These are phyloP conservation scores for Machimus atricapillus DNA, from an alignment of 2,888 invertebrate species.

Conservation along the genomic window DNA sequence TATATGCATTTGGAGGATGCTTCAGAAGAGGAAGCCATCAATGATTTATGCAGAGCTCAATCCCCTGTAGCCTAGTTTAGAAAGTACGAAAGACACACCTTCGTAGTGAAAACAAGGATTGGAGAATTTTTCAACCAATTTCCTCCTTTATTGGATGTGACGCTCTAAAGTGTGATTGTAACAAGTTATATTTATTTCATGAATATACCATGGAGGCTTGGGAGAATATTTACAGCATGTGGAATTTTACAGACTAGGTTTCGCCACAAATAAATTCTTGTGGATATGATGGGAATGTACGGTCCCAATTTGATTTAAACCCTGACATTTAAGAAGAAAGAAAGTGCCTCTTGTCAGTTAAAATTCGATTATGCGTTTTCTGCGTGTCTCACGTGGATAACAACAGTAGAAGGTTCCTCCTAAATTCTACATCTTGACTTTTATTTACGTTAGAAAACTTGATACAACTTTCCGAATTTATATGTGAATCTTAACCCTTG, in stretches of 20 bases:
- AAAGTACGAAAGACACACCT: not conserved
- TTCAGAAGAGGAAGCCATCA: not conserved
- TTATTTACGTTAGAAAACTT: not conserved
- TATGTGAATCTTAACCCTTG: not conserved
- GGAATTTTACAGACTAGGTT: not conserved
- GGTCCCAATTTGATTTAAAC: not conserved
- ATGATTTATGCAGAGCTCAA: not conserved
- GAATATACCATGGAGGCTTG: not conserved
- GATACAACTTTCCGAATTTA: not conserved
- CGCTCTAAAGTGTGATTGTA: not conserved
- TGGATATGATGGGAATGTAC: not conserved
- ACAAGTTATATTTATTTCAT: not conserved
- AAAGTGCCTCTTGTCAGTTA: not conserved
- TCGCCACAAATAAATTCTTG: not conserved
- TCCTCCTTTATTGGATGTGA: not conserved
- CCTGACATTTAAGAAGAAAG: not conserved
- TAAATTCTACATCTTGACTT: not conserved
- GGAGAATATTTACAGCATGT: not conserved
- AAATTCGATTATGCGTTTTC: not conserved
- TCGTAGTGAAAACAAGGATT: not conserved
- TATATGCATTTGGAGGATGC: not conserved
- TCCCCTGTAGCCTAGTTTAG: not conserved
- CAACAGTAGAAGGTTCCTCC: not conserved
- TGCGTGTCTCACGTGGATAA: not conserved
- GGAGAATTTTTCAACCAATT: not conserved